Conservation (phyloP, 2,113 vertebrate species). For the Neofelis nebulosa region DNA sequence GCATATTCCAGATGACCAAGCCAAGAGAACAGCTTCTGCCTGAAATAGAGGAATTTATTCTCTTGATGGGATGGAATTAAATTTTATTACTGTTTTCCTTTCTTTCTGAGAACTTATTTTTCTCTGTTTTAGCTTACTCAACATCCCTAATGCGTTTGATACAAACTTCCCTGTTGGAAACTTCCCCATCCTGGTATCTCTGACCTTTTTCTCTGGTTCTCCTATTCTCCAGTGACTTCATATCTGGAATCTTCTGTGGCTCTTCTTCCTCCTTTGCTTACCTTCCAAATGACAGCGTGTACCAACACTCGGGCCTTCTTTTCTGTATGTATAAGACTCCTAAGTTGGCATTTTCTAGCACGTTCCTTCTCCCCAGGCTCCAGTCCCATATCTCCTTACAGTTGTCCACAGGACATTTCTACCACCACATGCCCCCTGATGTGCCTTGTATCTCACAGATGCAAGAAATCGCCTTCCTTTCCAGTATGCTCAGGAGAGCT, state of each 20-base stretch:
- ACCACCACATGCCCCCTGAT: not conserved
- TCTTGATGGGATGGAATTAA: not conserved
- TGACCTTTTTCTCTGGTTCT: not conserved
- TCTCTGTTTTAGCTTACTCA: not conserved
- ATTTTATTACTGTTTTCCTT: not conserved
- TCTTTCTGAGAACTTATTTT: not conserved
- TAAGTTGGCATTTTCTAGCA: not conserved
- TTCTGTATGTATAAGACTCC: not conserved
- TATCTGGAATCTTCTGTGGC: not conserved
- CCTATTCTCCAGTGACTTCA: not conserved
- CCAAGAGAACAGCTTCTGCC: not conserved
- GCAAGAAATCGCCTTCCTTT: not conserved
- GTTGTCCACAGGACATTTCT: not conserved
- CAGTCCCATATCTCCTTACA: not conserved
- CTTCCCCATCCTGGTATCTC: not conserved
- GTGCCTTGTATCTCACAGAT: not conserved
- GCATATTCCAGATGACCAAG: fast-evolving
- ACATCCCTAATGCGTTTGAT: not conserved
- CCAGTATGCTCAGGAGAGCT: no score
- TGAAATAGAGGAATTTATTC: not conserved
- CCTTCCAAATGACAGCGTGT: fast-evolving
- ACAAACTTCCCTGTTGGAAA: not conserved
- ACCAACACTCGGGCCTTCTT: not conserved
- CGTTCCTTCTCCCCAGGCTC: not conserved
- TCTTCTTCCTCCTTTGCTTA: not conserved